phyloP scores from a whole-genome alignment of 2,797 vertebrate species.

The Gymnopithys bicolor region DNA sequence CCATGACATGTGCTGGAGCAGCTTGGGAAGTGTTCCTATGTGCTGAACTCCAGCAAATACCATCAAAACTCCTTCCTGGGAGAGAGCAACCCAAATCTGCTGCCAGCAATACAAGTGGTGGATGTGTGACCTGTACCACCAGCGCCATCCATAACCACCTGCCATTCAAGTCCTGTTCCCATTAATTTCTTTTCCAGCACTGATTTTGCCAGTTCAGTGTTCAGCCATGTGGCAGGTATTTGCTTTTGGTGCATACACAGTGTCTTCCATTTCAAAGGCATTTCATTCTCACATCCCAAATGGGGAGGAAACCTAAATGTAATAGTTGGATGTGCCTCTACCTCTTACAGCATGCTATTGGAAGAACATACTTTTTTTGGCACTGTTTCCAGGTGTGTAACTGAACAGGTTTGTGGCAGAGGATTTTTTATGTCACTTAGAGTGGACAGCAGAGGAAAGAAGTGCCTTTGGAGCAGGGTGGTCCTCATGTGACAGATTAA shows the following conservation, averaged over 20 bases:
- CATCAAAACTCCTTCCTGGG: rapidly evolving
- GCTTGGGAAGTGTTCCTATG: not conserved
- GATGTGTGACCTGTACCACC: not conserved
- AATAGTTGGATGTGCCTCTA: not conserved
- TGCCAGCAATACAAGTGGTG: not conserved
- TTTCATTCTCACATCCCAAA: not conserved
- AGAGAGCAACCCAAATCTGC: not conserved
- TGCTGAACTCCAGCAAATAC: not conserved
- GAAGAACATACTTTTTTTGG: not conserved
- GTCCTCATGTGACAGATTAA: not conserved
- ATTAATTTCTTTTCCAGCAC: not conserved
- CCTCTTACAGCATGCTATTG: not conserved
- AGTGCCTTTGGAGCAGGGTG: not conserved
- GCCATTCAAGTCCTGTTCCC: not conserved
- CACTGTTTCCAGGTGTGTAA: not conserved
- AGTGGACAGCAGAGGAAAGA: not conserved
- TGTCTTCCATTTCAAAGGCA: not conserved
- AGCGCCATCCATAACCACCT: not conserved
- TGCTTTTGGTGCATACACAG: rapidly evolving
- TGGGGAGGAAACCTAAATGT: not conserved
- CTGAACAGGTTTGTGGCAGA: not conserved
- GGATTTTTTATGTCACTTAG: not conserved
- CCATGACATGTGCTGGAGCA: not conserved
- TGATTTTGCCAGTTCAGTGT: not conserved
- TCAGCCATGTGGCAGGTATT: not conserved